Conservation (phyloP, 2,113 vertebrate genomes). For the Coregonus clupeaformis region DNA sequence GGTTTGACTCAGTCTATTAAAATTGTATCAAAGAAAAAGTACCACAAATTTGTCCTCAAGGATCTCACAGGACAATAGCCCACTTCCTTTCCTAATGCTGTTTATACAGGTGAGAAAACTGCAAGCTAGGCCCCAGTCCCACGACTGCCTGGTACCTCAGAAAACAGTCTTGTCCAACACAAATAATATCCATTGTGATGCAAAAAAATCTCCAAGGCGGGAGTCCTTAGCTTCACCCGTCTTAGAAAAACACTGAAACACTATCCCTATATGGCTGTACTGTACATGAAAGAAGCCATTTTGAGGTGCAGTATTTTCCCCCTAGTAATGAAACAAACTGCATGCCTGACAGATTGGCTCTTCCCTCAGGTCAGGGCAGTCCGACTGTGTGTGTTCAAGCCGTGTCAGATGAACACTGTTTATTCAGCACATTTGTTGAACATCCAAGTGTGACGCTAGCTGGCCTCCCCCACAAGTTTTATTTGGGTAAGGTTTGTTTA, state of each 20-base stretch:
- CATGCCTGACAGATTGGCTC: slow-evolving; percentile 32
- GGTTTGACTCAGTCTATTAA: slow-evolving; percentile 46
- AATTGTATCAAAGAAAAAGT: slow-evolving; percentile 60
- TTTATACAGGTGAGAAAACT: slow-evolving; percentile 81
- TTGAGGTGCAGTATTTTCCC: background rate
- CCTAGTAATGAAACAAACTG: slow-evolving; percentile 53
- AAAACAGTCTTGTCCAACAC: slow-evolving; percentile 54
- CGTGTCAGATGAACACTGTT: slow-evolving; percentile 29
- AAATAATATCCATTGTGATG: slow-evolving; percentile 62
- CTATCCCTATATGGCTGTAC: slow-evolving; percentile 14
- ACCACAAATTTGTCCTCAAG: slow-evolving; percentile 53
- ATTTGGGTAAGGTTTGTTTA: slow-evolving; percentile 23
- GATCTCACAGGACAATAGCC: slow-evolving; percentile 56
- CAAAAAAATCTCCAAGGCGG: slow-evolving; percentile 29
- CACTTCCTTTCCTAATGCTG: slow-evolving; percentile 68
- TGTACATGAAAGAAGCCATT: background rate
- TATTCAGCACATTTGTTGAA: slow-evolving; percentile 49
- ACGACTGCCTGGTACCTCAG: slow-evolving; percentile 56
- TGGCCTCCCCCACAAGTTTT: slow-evolving; percentile 3
- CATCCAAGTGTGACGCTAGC: slow-evolving; percentile 28
- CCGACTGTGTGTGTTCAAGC: background rate
- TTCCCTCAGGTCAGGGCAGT: slow-evolving; percentile 20
- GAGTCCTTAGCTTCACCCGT: slow-evolving; percentile 59
- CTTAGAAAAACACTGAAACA: slow-evolving; percentile 50
- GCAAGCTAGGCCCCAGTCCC: slow-evolving; percentile 68